phyloP scores from a whole-genome alignment of 2,888 invertebrate species.

The Notodonta dromedarius region DNA sequence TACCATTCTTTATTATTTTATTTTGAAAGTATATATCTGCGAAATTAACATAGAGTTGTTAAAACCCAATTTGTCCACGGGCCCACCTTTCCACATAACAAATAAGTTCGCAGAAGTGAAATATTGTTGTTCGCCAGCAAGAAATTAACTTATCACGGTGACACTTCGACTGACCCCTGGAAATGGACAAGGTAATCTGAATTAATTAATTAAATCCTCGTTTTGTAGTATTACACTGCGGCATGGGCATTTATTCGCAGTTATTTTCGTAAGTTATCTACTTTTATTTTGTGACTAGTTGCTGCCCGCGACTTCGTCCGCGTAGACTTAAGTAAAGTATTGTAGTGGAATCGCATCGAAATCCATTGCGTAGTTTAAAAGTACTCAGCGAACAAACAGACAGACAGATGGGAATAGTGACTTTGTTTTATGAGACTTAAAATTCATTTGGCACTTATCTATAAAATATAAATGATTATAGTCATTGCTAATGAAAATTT shows the following conservation, averaged over 20 bases:
- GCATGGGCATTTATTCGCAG: slow-evolving; percentile 8
- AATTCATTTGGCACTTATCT: too few species aligned
- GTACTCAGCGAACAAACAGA: too few species aligned
- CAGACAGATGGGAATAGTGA: too few species aligned
- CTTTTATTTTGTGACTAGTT: background rate
- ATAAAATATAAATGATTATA: too few species aligned
- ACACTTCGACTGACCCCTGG: slow-evolving; percentile 35
- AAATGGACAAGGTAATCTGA: slow-evolving; percentile 41
- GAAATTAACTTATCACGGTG: slow-evolving; percentile 46
- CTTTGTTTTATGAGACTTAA: too few species aligned
- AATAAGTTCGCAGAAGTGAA: slow-evolving; percentile 22
- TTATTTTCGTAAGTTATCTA: background rate
- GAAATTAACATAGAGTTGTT: slow-evolving; percentile 4
- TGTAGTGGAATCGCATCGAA: too few species aligned
- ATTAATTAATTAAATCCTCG: slow-evolving; percentile 42
- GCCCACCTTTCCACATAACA: slow-evolving; percentile 11
- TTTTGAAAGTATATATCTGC: background rate
- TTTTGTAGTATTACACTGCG: slow-evolving; percentile 21
- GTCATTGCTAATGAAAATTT: too few species aligned
- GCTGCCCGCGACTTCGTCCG: too few species aligned
- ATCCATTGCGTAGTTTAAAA: too few species aligned
- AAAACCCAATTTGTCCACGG: slow-evolving; percentile 2
- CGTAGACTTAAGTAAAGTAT: too few species aligned
- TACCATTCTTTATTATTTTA: background rate
- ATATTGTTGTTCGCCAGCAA: slow-evolving; percentile 26